Evolutionary conservation across 1,140 invertebrate species (phyloP).

Genomic region (Myzus persicae): DNA sequence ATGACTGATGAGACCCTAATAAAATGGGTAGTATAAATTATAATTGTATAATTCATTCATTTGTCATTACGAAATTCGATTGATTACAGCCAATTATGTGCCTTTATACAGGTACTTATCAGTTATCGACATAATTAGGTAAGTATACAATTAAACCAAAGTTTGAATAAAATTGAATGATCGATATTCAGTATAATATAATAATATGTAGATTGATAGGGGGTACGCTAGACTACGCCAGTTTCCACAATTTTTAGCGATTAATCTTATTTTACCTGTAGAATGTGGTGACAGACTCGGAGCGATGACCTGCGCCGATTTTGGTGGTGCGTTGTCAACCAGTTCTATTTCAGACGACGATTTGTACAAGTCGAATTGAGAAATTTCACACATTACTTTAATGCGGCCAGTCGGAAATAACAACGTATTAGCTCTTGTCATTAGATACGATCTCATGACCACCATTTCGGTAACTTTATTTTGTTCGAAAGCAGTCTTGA

Average conservation of each 20-base stretch:
- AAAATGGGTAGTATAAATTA: background rate
- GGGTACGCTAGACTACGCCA: too few relatives aligned
- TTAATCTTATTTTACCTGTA: slow-evolving; percentile 20
- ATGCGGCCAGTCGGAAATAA: slow-evolving; percentile 45
- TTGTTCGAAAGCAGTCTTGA: background rate
- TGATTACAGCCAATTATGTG: background rate
- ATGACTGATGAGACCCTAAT: background rate
- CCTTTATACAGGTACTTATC: background rate
- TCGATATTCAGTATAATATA: background rate
- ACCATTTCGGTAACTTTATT: background rate
- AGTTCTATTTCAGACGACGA: slow-evolving; percentile 35
- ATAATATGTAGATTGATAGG: background rate
- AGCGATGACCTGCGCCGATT: slow-evolving; percentile 40
- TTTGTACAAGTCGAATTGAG: slow-evolving; percentile 46
- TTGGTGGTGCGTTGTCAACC: slow-evolving; percentile 43
- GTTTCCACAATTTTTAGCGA: background rate
- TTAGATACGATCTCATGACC: slow-evolving; percentile 9
- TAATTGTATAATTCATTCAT: too few relatives aligned
- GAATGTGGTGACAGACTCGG: slow-evolving; percentile 38
- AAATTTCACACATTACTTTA: slow-evolving; percentile 33
- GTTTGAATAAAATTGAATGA: background rate
- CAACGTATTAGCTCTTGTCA: background rate
- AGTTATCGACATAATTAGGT: background rate
- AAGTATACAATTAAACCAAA: background rate
- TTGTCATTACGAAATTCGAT: too few relatives aligned